Evolutionary conservation across 2,113 vertebrate genomes (phyloP), one percentile per base, ranked within the genome.

Genomic region (Tichodroma muraria): DNA sequence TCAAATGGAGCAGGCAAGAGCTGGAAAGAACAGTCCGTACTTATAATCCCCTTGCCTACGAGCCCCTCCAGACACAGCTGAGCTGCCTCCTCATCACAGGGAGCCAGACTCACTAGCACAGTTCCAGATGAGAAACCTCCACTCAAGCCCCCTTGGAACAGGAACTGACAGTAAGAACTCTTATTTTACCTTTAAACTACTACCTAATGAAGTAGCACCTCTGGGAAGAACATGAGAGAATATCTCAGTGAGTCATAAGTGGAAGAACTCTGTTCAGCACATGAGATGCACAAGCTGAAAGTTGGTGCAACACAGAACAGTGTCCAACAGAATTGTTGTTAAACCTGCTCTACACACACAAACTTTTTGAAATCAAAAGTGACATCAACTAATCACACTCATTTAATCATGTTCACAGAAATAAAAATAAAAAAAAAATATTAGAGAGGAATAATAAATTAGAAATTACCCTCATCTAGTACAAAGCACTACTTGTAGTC

Each of bases 401-500:
- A 54, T 45, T 72, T 60, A 40, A 89, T 49, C 2, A n/a, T 56
- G 75, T 86, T 69, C 20, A 50, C 22, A 72, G 19, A 45, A 90
- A 52, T 35, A 85, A 44, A 44, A 44, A 44, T 18, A 16, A 18
- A 44, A 44, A 42, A 44, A 66, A 88, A 88, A 76, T 57, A 4
- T 8, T 31, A 63, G 35, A 68, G 38, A 63, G 23, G 28, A 77
- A 35, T 68, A 69, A 93, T 85, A 71, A 93, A 83, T 86, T 44
- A 77, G 47, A 80, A 95, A 91, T 95, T 90, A 89, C 64, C 59
- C 71, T 79, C 75, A 19, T 72, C 77, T 50, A 89, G 49, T 40
- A 94, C 78, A 95, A 96, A 94, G 94, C 75, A 37, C 49, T 83
- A 80, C 77, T 90, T 86, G 88, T 73, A 88, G 80, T 65, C 70